Percentiles rank a stretch among this genome's conserved stretches.
Evolutionary conservation across 2,888 invertebrate species (phyloP).

Genomic region (Scaptomyza parva): DNA sequence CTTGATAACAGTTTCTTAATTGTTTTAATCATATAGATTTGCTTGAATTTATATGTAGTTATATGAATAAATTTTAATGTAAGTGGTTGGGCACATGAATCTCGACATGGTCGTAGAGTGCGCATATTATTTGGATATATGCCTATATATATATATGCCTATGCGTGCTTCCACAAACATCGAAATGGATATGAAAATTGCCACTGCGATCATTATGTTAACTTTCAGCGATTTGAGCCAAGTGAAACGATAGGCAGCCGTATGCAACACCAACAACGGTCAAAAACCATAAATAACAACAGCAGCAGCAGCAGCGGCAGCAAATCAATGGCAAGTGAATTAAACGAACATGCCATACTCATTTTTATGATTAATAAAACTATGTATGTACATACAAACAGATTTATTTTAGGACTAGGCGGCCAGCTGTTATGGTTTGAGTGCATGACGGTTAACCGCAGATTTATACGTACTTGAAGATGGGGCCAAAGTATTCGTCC

Average conservation of each 20-base stretch:
- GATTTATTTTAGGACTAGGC: slow-evolving; percentile 9
- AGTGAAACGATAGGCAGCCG: slow-evolving; percentile 39
- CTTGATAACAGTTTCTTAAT: no score
- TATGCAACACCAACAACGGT: slow-evolving; percentile 30
- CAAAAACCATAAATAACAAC: slow-evolving; percentile 7
- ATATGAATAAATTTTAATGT: neutral
- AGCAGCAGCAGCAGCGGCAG: neutral
- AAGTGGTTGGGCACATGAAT: slow-evolving; percentile 33
- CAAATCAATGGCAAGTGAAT: slow-evolving; percentile 41
- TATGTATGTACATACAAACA: slow-evolving; percentile 32
- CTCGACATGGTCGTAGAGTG: slow-evolving; percentile 40
- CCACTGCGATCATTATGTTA: slow-evolving; percentile 45
- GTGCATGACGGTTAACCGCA: slow-evolving; percentile 47
- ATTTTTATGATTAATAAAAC: slow-evolving; percentile 24
- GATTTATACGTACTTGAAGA: slow-evolving; percentile 34
- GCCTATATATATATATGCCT: slow-evolving; percentile 31
- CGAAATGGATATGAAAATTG: slow-evolving; percentile 41
- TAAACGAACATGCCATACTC: slow-evolving; percentile 49
- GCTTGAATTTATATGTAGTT: slow-evolving; percentile 24
- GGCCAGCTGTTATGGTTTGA: slow-evolving; percentile 25
- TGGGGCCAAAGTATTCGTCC: slow-evolving; percentile 57
- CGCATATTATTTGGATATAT: slow-evolving; percentile 45
- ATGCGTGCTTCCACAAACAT: slow-evolving; percentile 43
- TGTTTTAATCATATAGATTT: slow-evolving; percentile 7
- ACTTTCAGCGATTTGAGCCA: slow-evolving; percentile 44